Conservation (phyloP, 2,888 invertebrate genomes). For the Nemoura dubitans region DNA sequence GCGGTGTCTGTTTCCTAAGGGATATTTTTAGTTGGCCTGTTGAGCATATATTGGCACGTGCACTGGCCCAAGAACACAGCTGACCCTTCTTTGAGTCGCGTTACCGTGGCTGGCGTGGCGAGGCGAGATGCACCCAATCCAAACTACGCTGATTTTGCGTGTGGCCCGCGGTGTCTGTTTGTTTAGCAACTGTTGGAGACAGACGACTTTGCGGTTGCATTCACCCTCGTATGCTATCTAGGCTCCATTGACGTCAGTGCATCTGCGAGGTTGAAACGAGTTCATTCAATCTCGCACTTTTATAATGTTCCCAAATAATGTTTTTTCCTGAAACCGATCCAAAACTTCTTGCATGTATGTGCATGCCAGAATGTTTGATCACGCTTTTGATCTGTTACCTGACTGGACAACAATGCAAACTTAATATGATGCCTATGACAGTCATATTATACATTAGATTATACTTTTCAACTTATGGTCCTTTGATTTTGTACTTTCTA, state of each 20-base stretch:
- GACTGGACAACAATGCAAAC: too few relatives aligned
- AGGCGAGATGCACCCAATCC: neutral
- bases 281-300: neutral
- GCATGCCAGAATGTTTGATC: neutral
- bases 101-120: neutral
- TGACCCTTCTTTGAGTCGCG: too few relatives aligned
- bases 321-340: neutral
- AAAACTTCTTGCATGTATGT: neutral
- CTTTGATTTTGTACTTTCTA: too few relatives aligned
- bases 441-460: too few relatives aligned
- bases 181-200: too few relatives aligned
- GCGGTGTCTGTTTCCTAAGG: neutral
- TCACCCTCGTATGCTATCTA: neutral
- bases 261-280: neutral
- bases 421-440: too few relatives aligned
- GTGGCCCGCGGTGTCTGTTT: too few relatives aligned
- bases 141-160: neutral
- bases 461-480: too few relatives aligned
- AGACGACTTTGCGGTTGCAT: too few relatives aligned
- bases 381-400: too few relatives aligned
- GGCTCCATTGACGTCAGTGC: neutral
- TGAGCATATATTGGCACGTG: neutral
- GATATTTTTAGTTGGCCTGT: neutral
- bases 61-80: conserved; percentile 9
- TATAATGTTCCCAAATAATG: neutral